Evolutionary conservation across 2,888 invertebrate genomes (phyloP).

Genomic region (Candidula unifasciata): DNA sequence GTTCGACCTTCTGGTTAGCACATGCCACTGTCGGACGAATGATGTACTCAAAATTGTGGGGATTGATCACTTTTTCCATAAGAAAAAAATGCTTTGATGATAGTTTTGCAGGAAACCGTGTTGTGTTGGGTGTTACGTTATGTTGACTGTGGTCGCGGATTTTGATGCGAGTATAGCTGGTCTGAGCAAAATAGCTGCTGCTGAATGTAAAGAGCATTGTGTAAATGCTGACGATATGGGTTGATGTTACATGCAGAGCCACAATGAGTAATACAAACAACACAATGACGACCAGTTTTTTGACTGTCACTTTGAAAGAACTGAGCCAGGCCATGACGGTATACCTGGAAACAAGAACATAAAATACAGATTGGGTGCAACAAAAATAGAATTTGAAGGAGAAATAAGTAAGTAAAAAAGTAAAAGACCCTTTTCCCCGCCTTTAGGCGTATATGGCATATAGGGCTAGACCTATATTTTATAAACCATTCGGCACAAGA

Average conservation of each 20-base stretch:
- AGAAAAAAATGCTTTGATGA: not conserved
- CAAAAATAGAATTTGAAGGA: too few species aligned
- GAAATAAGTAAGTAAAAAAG: too few species aligned
- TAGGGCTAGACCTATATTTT: too few species aligned
- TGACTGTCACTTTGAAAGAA: not conserved
- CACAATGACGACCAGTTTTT: not conserved
- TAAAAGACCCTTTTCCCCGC: too few species aligned
- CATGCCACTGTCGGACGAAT: constrained; percentile 15
- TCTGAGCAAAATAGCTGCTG: too few species aligned
- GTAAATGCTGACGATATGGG: not conserved
- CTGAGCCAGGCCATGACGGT: not conserved
- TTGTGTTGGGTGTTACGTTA: too few species aligned
- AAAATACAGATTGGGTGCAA: too few species aligned
- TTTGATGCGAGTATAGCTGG: not conserved
- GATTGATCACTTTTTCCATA: not conserved
- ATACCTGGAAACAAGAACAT: too few species aligned
- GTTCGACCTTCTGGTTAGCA: constrained; percentile 34
- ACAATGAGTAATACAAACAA: not conserved
- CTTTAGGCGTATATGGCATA: too few species aligned
- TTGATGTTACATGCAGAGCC: not conserved
- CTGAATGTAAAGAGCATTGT: not conserved
- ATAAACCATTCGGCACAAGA: too few species aligned
- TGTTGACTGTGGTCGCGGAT: not conserved
- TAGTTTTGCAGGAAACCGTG: too few species aligned
- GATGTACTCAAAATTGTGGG: not conserved